A percentile compares a stretch with the other conserved stretches of the same genome.
These are phyloP conservation scores for Sesamia inferens DNA, from an alignment of 2,888 invertebrate species.

Conservation along the genomic window DNA sequence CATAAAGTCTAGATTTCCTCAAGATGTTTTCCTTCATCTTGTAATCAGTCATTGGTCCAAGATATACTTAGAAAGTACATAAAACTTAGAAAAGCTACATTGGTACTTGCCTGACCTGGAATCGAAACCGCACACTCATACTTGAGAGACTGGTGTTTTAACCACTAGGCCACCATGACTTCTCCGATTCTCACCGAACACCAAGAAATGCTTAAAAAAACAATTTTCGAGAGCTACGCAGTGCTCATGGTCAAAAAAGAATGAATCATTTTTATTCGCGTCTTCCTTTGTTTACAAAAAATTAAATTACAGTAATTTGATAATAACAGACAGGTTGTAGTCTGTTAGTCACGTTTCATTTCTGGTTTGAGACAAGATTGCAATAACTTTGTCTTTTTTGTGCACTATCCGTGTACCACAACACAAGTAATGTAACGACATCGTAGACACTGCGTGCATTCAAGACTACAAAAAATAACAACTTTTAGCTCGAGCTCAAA, in stretches of 20 bases:
- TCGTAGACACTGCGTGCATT: constrained; percentile 4
- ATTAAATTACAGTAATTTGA: constrained; percentile 46
- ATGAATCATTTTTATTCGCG: constrained; percentile 8
- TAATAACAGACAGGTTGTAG: constrained; percentile 22
- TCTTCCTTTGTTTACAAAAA: constrained; percentile 38
- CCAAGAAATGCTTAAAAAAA: background rate
- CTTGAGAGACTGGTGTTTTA: no score
- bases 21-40: no score
- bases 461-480: constrained; percentile 5
- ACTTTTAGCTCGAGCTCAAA: background rate
- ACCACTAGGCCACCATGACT: no score
- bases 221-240: background rate
- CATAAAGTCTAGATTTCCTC: no score
- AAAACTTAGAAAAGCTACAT: no score
- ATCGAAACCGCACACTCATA: no score
- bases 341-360: constrained; percentile 42
- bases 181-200: background rate
- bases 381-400: constrained; percentile 22
- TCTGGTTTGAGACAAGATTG: constrained; percentile 34
- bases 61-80: no score
- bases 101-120: no score
- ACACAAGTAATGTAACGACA: background rate
- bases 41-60: no score
- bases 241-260: constrained; percentile 12
- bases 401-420: constrained; percentile 15